Percentiles rank a stretch among this genome's conserved stretches.
phyloP scores from a whole-genome alignment of 2,888 invertebrate genomes.

The Colletes collaris region DNA sequence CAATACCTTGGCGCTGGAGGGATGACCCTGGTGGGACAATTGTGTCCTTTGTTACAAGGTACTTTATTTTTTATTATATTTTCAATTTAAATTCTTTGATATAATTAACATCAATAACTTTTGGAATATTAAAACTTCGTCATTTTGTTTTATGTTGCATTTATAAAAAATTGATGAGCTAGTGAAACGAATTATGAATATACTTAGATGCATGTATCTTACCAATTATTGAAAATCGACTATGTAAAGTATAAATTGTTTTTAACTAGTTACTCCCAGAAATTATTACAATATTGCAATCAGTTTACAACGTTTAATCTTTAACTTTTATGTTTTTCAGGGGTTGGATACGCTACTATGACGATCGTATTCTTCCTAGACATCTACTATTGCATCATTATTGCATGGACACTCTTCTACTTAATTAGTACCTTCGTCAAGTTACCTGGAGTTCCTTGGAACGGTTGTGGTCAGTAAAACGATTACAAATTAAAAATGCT shows the following conservation, averaged over 20 bases:
- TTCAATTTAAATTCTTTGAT: too few relatives aligned
- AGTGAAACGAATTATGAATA: too few relatives aligned
- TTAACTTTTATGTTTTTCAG: slow-evolving; percentile 77
- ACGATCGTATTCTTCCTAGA: slow-evolving; percentile 90
- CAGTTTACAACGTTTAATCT: background rate
- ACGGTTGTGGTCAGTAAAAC: slow-evolving; percentile 84
- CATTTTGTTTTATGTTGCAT: too few relatives aligned
- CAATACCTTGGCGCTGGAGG: slow-evolving; percentile 86
- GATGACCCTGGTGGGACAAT: slow-evolving; percentile 85
- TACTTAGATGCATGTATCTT: too few relatives aligned
- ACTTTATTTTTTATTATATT: slow-evolving; percentile 7
- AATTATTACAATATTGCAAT: too few relatives aligned
- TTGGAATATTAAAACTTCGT: too few relatives aligned
- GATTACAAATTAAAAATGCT: background rate
- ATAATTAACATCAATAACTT: too few relatives aligned
- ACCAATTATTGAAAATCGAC: too few relatives aligned
- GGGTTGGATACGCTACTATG: slow-evolving; percentile 90
- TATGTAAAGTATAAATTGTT: too few relatives aligned
- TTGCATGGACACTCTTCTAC: slow-evolving; percentile 90
- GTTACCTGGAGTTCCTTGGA: slow-evolving; percentile 87
- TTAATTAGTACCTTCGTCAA: slow-evolving; percentile 86
- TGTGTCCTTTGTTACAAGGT: slow-evolving; percentile 85
- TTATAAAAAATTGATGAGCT: too few relatives aligned
- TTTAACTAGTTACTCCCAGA: too few relatives aligned
- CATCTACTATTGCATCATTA: slow-evolving; percentile 90